phyloP scores from a whole-genome alignment of 2,113 vertebrate genomes.

The Poeciliopsis retropinna region DNA sequence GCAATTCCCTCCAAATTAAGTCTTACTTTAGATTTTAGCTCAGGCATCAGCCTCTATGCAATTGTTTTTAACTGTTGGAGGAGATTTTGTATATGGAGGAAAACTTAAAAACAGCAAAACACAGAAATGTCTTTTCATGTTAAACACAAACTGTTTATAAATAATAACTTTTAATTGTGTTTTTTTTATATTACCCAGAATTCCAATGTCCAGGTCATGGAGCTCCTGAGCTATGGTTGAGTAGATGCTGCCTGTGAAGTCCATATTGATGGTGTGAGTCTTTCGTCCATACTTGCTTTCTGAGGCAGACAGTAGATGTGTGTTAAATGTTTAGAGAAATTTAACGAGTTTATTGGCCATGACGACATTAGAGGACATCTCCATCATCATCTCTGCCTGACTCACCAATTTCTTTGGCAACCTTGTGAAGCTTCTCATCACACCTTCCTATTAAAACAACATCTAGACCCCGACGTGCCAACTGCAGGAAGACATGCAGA shows the following conservation, averaged over 20 bases:
- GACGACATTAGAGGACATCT: too few species aligned
- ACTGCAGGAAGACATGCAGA: slow-evolving; percentile 61
- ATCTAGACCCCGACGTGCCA: slow-evolving; percentile 83
- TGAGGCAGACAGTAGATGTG: slow-evolving; percentile 44
- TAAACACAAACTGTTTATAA: neutral
- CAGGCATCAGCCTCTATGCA: too few species aligned
- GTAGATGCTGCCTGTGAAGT: slow-evolving; percentile 81
- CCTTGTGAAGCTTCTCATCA: slow-evolving; percentile 65
- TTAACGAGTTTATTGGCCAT: neutral
- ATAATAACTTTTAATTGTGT: neutral
- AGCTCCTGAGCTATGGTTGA: slow-evolving; percentile 66
- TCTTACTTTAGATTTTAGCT: too few species aligned
- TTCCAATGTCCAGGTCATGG: slow-evolving; percentile 79
- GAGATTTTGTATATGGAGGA: too few species aligned
- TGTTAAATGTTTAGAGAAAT: neutral
- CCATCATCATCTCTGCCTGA: neutral
- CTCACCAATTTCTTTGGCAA: slow-evolving; percentile 81
- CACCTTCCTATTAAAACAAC: slow-evolving; percentile 80
- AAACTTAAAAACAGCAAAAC: neutral
- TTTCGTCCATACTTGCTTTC: slow-evolving; percentile 65
- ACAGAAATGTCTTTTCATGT: neutral
- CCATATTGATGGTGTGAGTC: slow-evolving; percentile 74
- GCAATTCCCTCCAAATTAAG: too few species aligned
- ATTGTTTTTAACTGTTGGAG: too few species aligned
- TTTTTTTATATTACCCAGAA: slow-evolving; percentile 75